phyloP scores from a whole-genome alignment of 1,140 invertebrate species.

The Caenorhabditis inopinata region DNA sequence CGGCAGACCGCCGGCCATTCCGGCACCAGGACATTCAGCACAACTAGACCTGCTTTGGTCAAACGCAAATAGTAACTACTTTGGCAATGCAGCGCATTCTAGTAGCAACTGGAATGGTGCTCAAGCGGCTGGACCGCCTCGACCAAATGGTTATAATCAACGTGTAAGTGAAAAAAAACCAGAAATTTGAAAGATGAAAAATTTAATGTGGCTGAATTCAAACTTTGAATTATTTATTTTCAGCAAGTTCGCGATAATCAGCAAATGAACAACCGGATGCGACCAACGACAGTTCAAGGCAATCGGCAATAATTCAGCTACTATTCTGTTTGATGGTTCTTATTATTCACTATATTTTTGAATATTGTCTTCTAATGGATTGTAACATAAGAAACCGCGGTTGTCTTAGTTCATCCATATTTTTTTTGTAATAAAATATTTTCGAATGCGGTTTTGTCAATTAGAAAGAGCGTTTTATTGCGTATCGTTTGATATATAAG shows the following conservation, averaged over 20 bases:
- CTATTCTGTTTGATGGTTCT: neutral
- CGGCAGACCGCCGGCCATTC: neutral
- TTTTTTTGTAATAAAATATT: too few relatives aligned
- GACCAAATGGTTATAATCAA: neutral
- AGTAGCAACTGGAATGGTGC: neutral
- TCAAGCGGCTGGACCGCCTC: neutral
- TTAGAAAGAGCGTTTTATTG: too few relatives aligned
- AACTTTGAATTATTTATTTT: neutral
- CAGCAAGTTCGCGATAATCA: conserved; percentile 21
- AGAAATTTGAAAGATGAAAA: too few relatives aligned
- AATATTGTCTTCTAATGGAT: neutral
- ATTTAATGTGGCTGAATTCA: too few relatives aligned
- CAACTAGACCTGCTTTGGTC: neutral
- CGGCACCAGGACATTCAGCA: neutral
- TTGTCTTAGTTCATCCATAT: too few relatives aligned
- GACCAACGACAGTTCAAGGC: conserved; percentile 17
- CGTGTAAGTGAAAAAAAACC: neutral
- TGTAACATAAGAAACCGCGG: too few relatives aligned
- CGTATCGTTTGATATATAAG: too few relatives aligned
- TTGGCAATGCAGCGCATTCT: conserved; percentile 25
- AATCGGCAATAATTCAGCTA: neutral
- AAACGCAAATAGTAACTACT: neutral
- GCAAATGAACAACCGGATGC: conserved; percentile 29
- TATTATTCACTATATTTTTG: neutral
- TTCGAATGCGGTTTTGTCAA: too few relatives aligned